Evolutionary conservation across 2,113 vertebrate species (phyloP).

Genomic region (Cairina moschata): DNA sequence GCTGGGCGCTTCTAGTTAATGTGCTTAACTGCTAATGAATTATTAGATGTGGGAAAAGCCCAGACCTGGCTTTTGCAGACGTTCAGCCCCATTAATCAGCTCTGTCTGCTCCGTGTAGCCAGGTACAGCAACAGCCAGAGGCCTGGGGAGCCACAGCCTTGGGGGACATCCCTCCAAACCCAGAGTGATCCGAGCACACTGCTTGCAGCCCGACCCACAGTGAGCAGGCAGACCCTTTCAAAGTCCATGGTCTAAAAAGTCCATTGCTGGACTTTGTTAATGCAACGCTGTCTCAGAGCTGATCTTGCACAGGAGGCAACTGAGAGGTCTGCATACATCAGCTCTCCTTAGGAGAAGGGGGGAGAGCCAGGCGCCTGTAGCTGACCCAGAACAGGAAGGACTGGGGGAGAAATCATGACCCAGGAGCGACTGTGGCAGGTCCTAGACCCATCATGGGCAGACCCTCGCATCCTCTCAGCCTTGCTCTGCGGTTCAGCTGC

Average conservation of each 20-base stretch:
- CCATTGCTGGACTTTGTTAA: background rate
- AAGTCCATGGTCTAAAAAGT: background rate
- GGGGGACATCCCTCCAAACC: background rate
- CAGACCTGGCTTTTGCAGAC: background rate
- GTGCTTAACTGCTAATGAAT: background rate
- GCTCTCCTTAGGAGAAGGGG: background rate
- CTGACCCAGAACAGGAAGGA: background rate
- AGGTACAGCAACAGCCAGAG: background rate
- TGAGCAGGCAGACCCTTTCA: background rate
- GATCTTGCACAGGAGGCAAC: background rate
- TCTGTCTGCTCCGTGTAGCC: background rate
- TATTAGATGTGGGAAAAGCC: background rate
- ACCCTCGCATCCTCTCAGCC: background rate
- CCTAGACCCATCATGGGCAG: background rate
- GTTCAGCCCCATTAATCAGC: background rate
- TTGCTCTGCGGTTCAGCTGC: constrained; percentile 40
- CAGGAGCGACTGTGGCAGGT: background rate
- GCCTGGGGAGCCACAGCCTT: background rate
- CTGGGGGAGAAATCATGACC: background rate
- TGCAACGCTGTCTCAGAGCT: background rate
- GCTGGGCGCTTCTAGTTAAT: background rate
- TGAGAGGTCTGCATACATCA: rapidly evolving
- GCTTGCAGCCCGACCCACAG: background rate
- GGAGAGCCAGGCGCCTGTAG: background rate
- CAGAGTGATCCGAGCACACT: rapidly evolving